phyloP scores from a whole-genome alignment of 2,888 invertebrate species.

The Cinara cedri region DNA sequence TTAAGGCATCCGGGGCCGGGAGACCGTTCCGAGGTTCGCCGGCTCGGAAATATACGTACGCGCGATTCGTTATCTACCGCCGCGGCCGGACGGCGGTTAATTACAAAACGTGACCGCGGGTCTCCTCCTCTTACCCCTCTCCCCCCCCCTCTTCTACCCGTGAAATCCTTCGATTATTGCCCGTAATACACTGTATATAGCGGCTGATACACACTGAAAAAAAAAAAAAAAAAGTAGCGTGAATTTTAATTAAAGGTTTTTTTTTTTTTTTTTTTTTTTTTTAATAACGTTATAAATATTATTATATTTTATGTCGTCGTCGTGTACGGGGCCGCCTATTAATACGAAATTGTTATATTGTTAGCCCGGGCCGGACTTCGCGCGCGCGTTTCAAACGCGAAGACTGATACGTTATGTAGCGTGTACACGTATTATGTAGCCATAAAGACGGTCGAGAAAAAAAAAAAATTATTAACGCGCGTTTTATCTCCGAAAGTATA shows the following conservation, averaged over 20 bases:
- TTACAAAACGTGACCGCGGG: conserved; percentile 54
- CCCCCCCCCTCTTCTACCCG: background rate
- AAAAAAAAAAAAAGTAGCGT: conserved; percentile 56
- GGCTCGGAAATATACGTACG: background rate
- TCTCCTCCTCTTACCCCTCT: conserved; percentile 9
- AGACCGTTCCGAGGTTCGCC: background rate
- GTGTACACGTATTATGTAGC: too few relatives aligned
- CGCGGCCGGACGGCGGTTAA: conserved; percentile 45
- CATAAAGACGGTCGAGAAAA: background rate
- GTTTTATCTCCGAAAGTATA: conserved; percentile 12
- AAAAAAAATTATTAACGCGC: conserved; percentile 39
- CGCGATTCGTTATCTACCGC: conserved; percentile 50
- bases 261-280: conserved; percentile 4
- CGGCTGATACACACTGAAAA: too few relatives aligned
- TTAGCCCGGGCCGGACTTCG: conserved; percentile 2
- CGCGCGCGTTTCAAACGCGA: conserved; percentile 2
- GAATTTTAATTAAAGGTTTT: conserved; percentile 55
- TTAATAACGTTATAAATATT: conserved; percentile 33
- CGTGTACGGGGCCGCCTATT: conserved; percentile 46
- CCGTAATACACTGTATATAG: too few relatives aligned
- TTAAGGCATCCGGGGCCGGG: conserved; percentile 23
- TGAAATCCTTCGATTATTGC: conserved; percentile 40
- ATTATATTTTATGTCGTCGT: conserved; percentile 35
- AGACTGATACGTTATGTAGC: background rate
- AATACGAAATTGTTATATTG: conserved; percentile 1